A percentile compares a stretch with the other conserved stretches of the same genome.
phyloP scores from a whole-genome alignment of 2,888 invertebrate species.

The Drosophila putrida region DNA sequence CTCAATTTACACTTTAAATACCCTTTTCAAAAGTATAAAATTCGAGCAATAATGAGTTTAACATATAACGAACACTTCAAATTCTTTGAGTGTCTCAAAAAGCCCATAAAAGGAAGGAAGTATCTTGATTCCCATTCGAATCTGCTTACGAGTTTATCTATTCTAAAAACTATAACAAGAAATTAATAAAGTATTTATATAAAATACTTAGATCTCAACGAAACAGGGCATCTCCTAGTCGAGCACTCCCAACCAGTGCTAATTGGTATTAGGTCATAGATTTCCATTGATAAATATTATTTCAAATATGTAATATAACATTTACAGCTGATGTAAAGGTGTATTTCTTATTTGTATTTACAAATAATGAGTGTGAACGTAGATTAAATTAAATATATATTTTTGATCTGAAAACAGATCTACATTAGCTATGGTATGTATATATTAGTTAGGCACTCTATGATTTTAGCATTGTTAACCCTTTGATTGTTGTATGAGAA shows the following conservation, averaged over 20 bases:
- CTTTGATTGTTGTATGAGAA: neutral
- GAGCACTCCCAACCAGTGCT: neutral
- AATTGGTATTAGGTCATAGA: neutral
- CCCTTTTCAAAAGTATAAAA: neutral
- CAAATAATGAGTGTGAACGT: neutral
- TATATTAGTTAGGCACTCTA: neutral
- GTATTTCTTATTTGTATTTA: neutral
- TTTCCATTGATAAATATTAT: neutral
- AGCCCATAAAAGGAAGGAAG: too few species aligned
- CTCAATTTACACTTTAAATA: neutral
- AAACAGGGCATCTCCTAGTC: neutral
- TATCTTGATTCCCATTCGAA: too few species aligned
- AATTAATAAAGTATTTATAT: neutral
- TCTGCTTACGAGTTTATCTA: too few species aligned
- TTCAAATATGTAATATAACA: neutral
- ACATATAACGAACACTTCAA: too few species aligned
- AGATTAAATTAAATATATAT: neutral
- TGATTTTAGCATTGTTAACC: neutral
- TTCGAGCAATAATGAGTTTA: too few species aligned
- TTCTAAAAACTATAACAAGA: neutral
- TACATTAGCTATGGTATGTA: neutral
- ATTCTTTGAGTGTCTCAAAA: too few species aligned
- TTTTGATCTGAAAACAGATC: neutral
- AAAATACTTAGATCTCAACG: neutral
- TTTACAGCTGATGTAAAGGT: conserved; percentile 2